Base-by-base conservation (phyloP, 2,113 vertebrate genomes). In the Cygnus atratus region DNA sequence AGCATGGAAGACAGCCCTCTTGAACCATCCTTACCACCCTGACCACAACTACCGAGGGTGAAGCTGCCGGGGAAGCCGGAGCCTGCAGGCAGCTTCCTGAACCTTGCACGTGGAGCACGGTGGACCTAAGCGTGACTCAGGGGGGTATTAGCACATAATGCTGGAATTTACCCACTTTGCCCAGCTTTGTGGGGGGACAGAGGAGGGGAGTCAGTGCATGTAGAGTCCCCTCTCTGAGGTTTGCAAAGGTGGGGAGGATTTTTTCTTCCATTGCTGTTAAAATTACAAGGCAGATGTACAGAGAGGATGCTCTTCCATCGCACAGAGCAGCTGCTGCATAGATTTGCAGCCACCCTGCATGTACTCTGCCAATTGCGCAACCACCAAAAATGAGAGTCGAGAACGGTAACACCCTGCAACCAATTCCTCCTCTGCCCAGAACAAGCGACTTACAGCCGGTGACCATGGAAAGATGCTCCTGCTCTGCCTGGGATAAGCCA, bases 11-110 rank as follows among this genome's bases (percentile, higher is more conserved):
- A 48, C 24, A n/a, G 8, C 31, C 20, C 43, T 67, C 65, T 66
- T 46, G 9, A 0, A 0, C 33, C 61, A 57, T 48, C 65, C 1
- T 0, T 21, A 2, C 7, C 43, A 19, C 41, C 54, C 39, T 10
- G 41, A 6, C 26, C 3, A 41, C 39, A 57, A 88, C 26, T 43
- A 39, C 62, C 5, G 10, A 65, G 37, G 62, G 37, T 5, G 48
- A 22, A 91, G 58, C 35, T 28, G 8, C 0, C 5, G 65, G 61
- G 76, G 21, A 73, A 54, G 41, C 28, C 35, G 10, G 52, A 63
- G 67, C 55, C 17, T 21, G 62, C 61, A 50, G 55, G 52, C 41
- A 90, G 72, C 63, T 61, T 5, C 0, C 54, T 58, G 43, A 86
- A 46, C 50, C 15, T 74, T 24, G 28, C 19, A 39, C 13, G 24